phyloP scores from a whole-genome alignment of 1,140 invertebrate species.

The Andricus grossulariae region DNA sequence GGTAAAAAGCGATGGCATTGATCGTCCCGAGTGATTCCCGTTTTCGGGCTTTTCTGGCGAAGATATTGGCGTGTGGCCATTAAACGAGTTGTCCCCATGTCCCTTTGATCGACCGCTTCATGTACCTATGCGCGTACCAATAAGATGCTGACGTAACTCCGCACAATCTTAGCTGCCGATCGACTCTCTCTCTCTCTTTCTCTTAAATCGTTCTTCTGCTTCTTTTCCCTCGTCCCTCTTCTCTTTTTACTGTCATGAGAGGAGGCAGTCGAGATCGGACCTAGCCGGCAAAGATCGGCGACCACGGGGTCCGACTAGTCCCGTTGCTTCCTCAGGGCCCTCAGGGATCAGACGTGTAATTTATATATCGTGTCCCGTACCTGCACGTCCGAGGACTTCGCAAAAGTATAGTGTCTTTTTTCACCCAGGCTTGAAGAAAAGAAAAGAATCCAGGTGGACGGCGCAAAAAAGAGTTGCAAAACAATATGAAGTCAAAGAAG shows the following conservation, averaged over 20 bases:
- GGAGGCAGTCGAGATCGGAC: constrained; percentile 41
- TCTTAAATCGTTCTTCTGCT: constrained; percentile 41
- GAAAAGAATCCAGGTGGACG: background rate
- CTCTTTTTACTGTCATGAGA: constrained; percentile 50
- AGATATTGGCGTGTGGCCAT: constrained; percentile 45
- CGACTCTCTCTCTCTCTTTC: constrained; percentile 42
- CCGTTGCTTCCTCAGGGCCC: constrained; percentile 57
- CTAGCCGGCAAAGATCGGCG: constrained; percentile 43
- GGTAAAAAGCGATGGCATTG: background rate
- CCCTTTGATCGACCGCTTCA: constrained; percentile 68
- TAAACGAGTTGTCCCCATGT: constrained; percentile 62
- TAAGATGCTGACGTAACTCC: constrained; percentile 71
- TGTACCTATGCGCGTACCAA: constrained; percentile 63
- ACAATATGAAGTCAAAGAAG: too few relatives aligned
- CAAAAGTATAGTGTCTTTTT: constrained; percentile 48
- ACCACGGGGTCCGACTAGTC: constrained; percentile 48
- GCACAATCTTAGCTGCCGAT: constrained; percentile 66
- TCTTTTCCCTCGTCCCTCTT: constrained; percentile 46
- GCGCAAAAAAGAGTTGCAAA: too few relatives aligned
- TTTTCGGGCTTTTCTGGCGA: background rate
- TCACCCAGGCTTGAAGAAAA: background rate
- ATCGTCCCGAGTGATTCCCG: constrained; percentile 9
- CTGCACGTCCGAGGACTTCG: constrained; percentile 35
- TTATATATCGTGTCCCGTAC: constrained; percentile 53
- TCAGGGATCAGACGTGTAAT: constrained; percentile 55